A percentile compares a stretch with the other conserved stretches of the same genome.
phyloP scores from a whole-genome alignment of 2,113 vertebrate species.

The Phocoena sinus region DNA sequence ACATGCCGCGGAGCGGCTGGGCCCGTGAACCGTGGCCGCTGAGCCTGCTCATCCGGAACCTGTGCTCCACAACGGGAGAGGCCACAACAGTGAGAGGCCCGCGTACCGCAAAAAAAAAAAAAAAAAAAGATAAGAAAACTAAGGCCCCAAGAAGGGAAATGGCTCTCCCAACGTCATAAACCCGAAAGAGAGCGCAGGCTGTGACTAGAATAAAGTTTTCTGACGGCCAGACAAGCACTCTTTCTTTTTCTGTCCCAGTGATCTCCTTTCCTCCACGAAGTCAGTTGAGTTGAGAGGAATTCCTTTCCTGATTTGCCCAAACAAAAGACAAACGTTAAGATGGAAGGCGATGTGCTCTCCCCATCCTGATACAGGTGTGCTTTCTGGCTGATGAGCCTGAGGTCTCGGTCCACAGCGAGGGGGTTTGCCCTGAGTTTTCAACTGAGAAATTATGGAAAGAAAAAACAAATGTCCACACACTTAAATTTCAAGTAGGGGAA shows the following conservation, averaged over 20 bases:
- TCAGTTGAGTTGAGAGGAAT: neutral
- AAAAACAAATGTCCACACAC: neutral
- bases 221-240: neutral
- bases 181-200: neutral
- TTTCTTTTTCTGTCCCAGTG: neutral
- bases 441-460: neutral
- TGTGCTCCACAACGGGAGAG: no score
- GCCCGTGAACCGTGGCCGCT: no score
- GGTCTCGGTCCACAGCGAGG: neutral
- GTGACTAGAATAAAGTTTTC: neutral
- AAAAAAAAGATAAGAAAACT: neutral
- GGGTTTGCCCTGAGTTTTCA: neutral
- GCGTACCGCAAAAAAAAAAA: no score
- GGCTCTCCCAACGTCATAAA: neutral
- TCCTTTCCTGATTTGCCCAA: conserved; percentile 1
- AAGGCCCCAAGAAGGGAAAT: neutral
- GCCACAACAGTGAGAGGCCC: no score
- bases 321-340: conserved; percentile 33
- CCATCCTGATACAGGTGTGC: neutral
- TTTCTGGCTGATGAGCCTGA: neutral
- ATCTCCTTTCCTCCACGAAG: neutral
- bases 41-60: no score
- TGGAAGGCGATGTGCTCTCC: neutral
- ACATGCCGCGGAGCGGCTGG: no score
- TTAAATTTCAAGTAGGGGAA: neutral